Evolutionary conservation across 2,797 vertebrate species (phyloP).

Genomic region (Pseudotriccus pelzelni): DNA sequence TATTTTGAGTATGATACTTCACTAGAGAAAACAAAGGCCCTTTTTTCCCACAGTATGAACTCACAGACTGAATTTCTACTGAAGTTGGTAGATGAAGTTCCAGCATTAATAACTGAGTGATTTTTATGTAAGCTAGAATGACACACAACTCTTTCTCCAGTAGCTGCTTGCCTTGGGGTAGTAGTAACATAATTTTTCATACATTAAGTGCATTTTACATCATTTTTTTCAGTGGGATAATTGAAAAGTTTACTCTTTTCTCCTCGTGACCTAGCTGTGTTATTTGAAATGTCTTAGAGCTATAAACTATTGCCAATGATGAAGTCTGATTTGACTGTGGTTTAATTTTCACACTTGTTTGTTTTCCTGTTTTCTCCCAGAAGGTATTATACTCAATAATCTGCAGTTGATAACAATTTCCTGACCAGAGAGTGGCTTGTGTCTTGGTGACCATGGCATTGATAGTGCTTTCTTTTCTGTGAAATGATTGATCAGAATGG

Average conservation of each 20-base stretch:
- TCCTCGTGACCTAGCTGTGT: background rate
- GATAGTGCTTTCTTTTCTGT: background rate
- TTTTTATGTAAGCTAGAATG: background rate
- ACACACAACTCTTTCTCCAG: background rate
- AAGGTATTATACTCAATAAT: slow-evolving; percentile 45
- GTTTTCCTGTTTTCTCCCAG: slow-evolving; percentile 15
- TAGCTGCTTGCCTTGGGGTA: background rate
- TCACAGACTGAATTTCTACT: background rate
- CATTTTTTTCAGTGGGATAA: background rate
- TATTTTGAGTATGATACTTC: background rate
- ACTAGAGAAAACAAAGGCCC: background rate
- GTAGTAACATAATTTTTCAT: background rate
- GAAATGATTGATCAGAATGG: background rate
- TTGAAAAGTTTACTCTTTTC: background rate
- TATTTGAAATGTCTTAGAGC: background rate
- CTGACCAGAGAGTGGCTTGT: slow-evolving; percentile 36
- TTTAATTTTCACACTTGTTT: slow-evolving; percentile 48
- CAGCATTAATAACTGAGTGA: background rate
- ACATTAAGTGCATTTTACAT: background rate
- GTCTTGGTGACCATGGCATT: slow-evolving; percentile 24
- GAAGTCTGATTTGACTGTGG: background rate
- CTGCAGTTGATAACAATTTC: slow-evolving; percentile 52
- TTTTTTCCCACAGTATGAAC: background rate
- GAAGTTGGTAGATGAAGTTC: background rate
- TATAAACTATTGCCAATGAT: background rate